Base-by-base conservation (phyloP, 2,797 vertebrate species). In the Microctenopoma steveboyesi region DNA sequence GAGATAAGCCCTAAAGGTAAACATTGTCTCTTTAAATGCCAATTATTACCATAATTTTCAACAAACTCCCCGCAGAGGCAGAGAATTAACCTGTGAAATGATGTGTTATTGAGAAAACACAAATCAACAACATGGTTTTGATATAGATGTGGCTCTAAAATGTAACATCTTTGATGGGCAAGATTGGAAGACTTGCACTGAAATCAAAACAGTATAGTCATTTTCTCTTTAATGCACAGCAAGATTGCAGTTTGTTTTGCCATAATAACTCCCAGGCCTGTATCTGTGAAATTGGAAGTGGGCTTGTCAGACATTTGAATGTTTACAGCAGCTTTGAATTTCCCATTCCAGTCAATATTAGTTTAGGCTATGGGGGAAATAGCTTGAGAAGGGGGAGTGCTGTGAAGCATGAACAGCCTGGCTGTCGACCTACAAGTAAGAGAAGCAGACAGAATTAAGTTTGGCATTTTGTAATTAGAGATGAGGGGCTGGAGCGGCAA, bases 381-480 rank as follows among this genome's bases (percentile, higher is more conserved):
- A 75, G 79, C 85, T 89, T 35, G 74, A 72, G 72, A 84, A 74
- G 68, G 74, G 60, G 55, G 74, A 76, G 85, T 68, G 86, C 91
- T 83, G 59, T 79, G 87, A 92, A 91, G 92, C 92, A 89, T 93
- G 93, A 94, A 92, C 74, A 77, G 72, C 48, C 82, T 77, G 45
- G 72, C 85, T 88, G 86, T 89, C 88, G 69, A 85, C 83, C 85
- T 82, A 82, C 53, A 56, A 87, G 84, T 87, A 85, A 78, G 39
- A 35, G 56, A 78, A 76, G 28, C 68, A 82, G 71, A 47, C 72
- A 76, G 72, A 84, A 93, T 91, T 74, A 89, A 90, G 88, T 92
- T 92, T 94, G 89, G 85, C 89, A 76, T 91, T 91, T 92, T 86
- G 88, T 94, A 92, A 93, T 93, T 91, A 92, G 85, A 88, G 85